These are phyloP conservation scores for Pedicia rivosa DNA, from an alignment of 2,888 invertebrate species.

Conservation along the genomic window DNA sequence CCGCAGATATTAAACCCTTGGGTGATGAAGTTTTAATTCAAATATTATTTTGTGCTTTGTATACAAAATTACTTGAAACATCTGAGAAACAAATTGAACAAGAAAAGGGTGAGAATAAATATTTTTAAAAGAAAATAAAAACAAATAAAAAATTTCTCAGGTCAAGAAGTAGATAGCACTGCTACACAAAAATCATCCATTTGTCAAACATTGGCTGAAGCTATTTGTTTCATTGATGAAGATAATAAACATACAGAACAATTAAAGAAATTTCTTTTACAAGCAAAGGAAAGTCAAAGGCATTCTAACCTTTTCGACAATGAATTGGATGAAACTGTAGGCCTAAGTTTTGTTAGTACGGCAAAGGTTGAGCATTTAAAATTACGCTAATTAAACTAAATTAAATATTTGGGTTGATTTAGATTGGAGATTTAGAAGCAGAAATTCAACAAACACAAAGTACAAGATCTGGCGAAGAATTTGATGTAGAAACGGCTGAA, in stretches of 20 bases:
- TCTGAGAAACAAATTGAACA: conserved; percentile 16
- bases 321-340: conserved; percentile 21
- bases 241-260: conserved; percentile 64
- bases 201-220: conserved; percentile 59
- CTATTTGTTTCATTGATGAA: conserved; percentile 63
- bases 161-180: neutral
- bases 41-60: conserved; percentile 48
- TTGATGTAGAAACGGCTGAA: conserved; percentile 32
- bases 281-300: conserved; percentile 32
- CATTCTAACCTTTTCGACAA: conserved; percentile 27
- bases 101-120: neutral
- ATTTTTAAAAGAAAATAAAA: too few species aligned
- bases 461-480: conserved; percentile 21
- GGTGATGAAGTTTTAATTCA: conserved; percentile 54
- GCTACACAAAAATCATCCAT: conserved; percentile 33
- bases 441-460: conserved; percentile 15
- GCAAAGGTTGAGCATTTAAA: conserved; percentile 23
- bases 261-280: conserved; percentile 44
- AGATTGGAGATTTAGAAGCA: conserved; percentile 10
- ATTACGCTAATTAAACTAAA: neutral
- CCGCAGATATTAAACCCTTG: conserved; percentile 51
- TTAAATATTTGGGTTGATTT: neutral
- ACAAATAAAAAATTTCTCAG: neutral
- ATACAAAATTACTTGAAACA: conserved; percentile 44
- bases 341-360: conserved; percentile 25